phyloP scores from a whole-genome alignment of 2,113 vertebrate genomes.

The Ursus arctos region DNA sequence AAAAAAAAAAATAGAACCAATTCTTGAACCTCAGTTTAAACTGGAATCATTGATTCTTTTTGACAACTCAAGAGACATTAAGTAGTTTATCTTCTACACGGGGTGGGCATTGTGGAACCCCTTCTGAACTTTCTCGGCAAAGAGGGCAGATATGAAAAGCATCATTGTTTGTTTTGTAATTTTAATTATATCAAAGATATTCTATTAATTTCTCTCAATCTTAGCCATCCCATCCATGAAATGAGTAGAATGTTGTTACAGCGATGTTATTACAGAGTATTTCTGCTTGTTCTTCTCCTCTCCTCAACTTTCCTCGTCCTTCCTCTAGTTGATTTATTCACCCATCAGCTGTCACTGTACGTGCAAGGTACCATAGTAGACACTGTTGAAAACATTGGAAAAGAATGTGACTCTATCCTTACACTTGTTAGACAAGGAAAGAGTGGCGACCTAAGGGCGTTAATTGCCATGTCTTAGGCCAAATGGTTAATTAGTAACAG shows the following conservation, averaged over 20 bases:
- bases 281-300: not conserved
- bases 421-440: not conserved
- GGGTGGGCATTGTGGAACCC: not conserved
- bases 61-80: conserved; percentile 66
- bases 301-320: not conserved
- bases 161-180: not conserved
- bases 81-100: conserved; percentile 57
- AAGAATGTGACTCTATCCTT: not conserved
- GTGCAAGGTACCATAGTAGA: not conserved
- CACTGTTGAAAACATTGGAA: not conserved
- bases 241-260: not conserved
- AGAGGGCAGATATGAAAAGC: not conserved
- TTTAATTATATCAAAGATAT: not conserved
- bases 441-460: not conserved
- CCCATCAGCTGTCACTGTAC: not conserved
- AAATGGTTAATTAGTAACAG: not conserved
- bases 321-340: not conserved
- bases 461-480: not conserved
- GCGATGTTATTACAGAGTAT: not conserved
- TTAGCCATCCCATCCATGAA: not conserved
- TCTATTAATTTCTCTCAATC: not conserved
- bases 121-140: not conserved
- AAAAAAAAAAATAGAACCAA: conserved; percentile 59
- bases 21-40: conserved; percentile 68
- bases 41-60: conserved; percentile 76